Evolutionary conservation across 2,113 vertebrate species (phyloP), one percentile per base, ranked within the genome.

Genomic region (Tichodroma muraria): DNA sequence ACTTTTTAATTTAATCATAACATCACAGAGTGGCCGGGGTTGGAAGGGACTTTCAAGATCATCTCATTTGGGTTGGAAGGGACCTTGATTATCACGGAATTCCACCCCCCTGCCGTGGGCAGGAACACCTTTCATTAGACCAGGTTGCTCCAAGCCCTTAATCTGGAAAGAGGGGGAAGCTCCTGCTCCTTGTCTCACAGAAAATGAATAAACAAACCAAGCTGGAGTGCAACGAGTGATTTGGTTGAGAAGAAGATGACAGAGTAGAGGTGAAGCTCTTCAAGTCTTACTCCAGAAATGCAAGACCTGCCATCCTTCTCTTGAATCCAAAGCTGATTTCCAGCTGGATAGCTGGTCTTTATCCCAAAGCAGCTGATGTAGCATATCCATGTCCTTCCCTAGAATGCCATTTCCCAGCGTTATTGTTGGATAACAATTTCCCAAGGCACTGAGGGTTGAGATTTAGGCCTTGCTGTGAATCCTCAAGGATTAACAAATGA

Each of bases 371-470:
- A 69, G 38, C 17, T 35, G 63, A 37, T 5, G 35, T 3, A 44
- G 18, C 33, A 9, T 4, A 13, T 27, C 78, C 65, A 25, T 23
- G 7, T 30, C 45, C n/a, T 78, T 61, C 44, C 65, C 45, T 35
- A 16, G 2, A 15, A 35, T 13, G 13, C 5, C 30, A 5, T 57
- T 56, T 24, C 31, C 52, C 22, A 12, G 1, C 9, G 6, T 47
- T 50, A 53, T 45, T 11, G 28, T 49, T 28, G 20, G 31, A 76
- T 7, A 60, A 14, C 1, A 16, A 63, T 53, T 57, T 11, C 13
- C 53, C 1, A 0, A 60, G 20, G 13, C 16, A n/a, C 10, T 6
- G 6, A 50, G 18, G 19, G 8, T 5, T n/a, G 13, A 38, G 24
- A 35, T 37, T 24, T 4, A 73, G 17, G 30, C 19, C 27, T 85